Base-by-base conservation (phyloP, 2,113 vertebrate genomes). In the Percina caprodes region DNA sequence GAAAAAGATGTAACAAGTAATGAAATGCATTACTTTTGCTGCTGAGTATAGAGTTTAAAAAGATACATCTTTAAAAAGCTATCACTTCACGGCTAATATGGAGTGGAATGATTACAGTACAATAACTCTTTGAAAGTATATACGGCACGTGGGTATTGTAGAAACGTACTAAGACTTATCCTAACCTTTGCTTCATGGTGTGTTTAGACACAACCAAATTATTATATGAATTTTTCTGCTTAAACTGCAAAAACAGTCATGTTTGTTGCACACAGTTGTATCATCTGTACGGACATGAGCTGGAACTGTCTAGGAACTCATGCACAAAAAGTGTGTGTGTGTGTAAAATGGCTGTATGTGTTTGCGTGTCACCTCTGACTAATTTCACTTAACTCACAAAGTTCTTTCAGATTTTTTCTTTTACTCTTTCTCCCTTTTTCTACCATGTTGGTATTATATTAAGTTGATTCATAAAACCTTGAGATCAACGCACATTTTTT, bases 301-400 rank as follows among this genome's bases (percentile, higher is more conserved):
- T 54, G 26, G 13, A 39, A 8, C 21, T 61, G 26, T 21, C 26
- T 48, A 1, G 24, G 23, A 72, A 51, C 19, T 62, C 55, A 24
- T 33, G 56, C 18, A 74, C 70, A 73, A 33, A 60, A n/a, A n/a
- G n/a, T n/a, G n/a, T n/a, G 15, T 35, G 33, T 73, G 26, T 61
- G 48, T 60, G 42, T 33, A 11, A 30, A 11, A 5, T n/a, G 13
- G 7, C 7, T 59, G 55, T 13, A 9, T n/a, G 48, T 52, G 26
- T 26, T 7, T 62, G 19, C 30, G 13, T 62, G n/a, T 70, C 13
- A 55, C 30, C 10, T 46, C 10, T 30, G 54, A 71, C 35, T 6
- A 8, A 56, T 39, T 13, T 69, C 23, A 39, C 21, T 45, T 48
- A 72, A 60, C 42, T 72, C 39, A 72, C 23, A 13, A 33, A 30